phyloP scores from a whole-genome alignment of 92 coral and sea anemone species.

The Galaxea fascicularis region DNA sequence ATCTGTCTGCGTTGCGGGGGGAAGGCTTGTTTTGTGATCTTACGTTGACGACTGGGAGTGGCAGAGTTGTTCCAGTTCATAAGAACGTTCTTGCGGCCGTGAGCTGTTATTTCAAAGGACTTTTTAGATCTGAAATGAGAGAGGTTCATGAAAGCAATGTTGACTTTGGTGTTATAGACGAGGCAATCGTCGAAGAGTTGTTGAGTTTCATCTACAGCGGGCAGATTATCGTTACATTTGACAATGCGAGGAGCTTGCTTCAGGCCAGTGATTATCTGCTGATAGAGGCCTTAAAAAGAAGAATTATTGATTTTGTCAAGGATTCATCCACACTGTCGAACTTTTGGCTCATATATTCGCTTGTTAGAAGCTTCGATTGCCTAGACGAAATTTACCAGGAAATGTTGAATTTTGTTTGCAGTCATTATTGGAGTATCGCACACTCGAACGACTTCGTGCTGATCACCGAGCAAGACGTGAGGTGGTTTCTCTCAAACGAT shows the following conservation, averaged over 20 bases:
- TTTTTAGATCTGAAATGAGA: slow-evolving; percentile 65
- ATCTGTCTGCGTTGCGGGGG: slow-evolving; percentile 25
- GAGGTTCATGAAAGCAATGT: slow-evolving; percentile 62
- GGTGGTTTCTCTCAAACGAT: slow-evolving; percentile 62
- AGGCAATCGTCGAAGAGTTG: slow-evolving; percentile 52
- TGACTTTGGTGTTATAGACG: slow-evolving; percentile 65
- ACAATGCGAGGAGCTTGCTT: slow-evolving; percentile 53
- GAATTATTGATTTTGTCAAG: slow-evolving; percentile 59
- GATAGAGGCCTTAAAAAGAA: slow-evolving; percentile 56
- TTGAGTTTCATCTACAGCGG: slow-evolving; percentile 58
- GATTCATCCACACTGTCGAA: slow-evolving; percentile 49
- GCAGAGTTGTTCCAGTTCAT: slow-evolving; percentile 49
- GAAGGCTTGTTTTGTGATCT: slow-evolving; percentile 63
- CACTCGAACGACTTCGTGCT: slow-evolving; percentile 53
- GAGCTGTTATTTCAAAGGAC: slow-evolving; percentile 68
- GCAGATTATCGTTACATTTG: slow-evolving; percentile 47
- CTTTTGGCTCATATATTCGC: slow-evolving; percentile 53
- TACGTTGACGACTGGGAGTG: slow-evolving; percentile 48
- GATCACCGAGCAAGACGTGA: slow-evolving; percentile 57
- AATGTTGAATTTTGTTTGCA: slow-evolving; percentile 53
- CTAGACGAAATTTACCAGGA: slow-evolving; percentile 49
- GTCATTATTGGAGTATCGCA: slow-evolving; percentile 54
- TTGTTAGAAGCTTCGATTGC: slow-evolving; percentile 64
- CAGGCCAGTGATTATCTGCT: slow-evolving; percentile 66
- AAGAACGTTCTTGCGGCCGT: slow-evolving; percentile 69